phyloP scores from a whole-genome alignment of 2,888 invertebrate genomes.

The Loripinus fragilis region DNA sequence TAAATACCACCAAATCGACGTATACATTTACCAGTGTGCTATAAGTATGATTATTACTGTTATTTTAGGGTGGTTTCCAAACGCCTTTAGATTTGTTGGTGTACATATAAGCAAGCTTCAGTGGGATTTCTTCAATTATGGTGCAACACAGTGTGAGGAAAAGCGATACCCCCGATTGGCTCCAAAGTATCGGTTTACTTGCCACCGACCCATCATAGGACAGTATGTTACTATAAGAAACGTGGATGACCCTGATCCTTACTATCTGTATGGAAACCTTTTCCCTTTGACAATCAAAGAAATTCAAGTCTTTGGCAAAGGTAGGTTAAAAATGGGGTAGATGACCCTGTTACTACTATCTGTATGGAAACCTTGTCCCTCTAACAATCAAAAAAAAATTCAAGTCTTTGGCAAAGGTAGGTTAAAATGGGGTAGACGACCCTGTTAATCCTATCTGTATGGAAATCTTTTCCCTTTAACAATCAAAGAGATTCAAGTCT shows the following conservation, averaged over 20 bases:
- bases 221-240: slow-evolving; percentile 54
- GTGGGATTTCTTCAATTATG: slow-evolving; percentile 59
- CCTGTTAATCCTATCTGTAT: slow-evolving; percentile 28
- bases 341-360: slow-evolving; percentile 37
- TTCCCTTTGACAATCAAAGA: slow-evolving; percentile 42
- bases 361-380: slow-evolving; percentile 24
- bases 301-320: slow-evolving; percentile 47
- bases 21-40: too few species aligned
- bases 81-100: slow-evolving; percentile 42
- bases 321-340: slow-evolving; percentile 50
- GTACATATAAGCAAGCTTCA: slow-evolving; percentile 46
- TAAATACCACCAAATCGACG: too few species aligned
- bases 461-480: slow-evolving; percentile 29
- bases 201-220: slow-evolving; percentile 47
- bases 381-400: slow-evolving; percentile 48
- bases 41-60: too few species aligned
- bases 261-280: slow-evolving; percentile 20
- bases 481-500: too few species aligned
- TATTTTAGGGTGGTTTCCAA: slow-evolving; percentile 55
- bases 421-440: slow-evolving; percentile 45
- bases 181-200: slow-evolving; percentile 23
- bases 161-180: slow-evolving; percentile 38
- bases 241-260: slow-evolving; percentile 50
- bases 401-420: slow-evolving; percentile 53
- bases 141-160: slow-evolving; percentile 51